Evolutionary conservation across 2,888 invertebrate species (phyloP).

Genomic region (Drosophila birchii): DNA sequence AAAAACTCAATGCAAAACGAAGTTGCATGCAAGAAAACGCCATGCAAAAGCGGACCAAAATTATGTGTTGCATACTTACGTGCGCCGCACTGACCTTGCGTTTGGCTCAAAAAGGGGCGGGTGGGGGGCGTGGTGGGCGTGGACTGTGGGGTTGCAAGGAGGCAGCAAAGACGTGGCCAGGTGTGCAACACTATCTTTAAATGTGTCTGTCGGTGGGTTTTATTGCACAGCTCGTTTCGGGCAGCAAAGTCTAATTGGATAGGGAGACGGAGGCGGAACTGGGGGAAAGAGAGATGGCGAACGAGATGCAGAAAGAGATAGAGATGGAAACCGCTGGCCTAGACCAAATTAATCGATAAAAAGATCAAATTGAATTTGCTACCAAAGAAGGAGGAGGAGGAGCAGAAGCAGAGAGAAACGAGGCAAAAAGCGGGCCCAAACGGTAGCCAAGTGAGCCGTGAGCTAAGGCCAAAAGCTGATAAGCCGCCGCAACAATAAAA

Average conservation of each 20-base stretch:
- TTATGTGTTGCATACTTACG: conserved; percentile 78
- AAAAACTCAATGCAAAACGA: conserved; percentile 52
- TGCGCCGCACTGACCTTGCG: conserved; percentile 75
- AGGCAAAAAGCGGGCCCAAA: conserved; percentile 8
- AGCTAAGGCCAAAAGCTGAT: conserved; percentile 66
- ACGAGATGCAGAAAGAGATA: conserved; percentile 8
- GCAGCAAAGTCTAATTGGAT: conserved; percentile 71
- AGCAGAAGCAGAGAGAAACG: background rate
- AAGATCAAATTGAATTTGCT: conserved; percentile 52
- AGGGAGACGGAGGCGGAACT: conserved; percentile 43
- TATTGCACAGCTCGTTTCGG: conserved; percentile 74
- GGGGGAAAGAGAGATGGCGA: background rate
- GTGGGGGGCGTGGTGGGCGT: background rate
- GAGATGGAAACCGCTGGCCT: conserved; percentile 20
- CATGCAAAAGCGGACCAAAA: conserved; percentile 58
- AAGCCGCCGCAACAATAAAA: conserved; percentile 76
- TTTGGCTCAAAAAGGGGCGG: conserved; percentile 39
- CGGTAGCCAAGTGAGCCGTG: conserved; percentile 50
- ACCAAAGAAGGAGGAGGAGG: background rate
- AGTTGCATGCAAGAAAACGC: conserved; percentile 65
- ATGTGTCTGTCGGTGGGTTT: conserved; percentile 52
- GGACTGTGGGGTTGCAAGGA: background rate
- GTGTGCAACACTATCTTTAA: conserved; percentile 34
- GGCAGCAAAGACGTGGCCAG: conserved; percentile 26
- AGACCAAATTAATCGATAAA: conserved; percentile 65